phyloP scores from a whole-genome alignment of 2,797 vertebrate genomes.

The Rhynchotus rufescens region DNA sequence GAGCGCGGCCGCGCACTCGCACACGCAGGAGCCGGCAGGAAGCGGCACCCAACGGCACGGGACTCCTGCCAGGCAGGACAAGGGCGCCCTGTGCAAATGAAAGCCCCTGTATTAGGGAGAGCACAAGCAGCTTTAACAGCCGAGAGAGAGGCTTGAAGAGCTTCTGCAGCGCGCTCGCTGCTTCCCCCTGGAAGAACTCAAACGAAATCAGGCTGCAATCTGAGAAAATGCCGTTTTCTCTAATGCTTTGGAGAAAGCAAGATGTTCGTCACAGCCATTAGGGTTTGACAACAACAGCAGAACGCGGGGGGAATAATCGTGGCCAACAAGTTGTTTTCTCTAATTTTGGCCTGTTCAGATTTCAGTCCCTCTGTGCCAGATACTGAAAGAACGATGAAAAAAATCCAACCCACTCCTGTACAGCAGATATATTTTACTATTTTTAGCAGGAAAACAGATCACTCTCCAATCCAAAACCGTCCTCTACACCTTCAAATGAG shows the following conservation, averaged over 20 bases:
- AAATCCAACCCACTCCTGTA: not conserved
- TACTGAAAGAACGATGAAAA: not conserved
- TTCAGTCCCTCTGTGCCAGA: not conserved
- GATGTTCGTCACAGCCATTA: not conserved
- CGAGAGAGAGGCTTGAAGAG: not conserved
- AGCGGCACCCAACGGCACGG: not conserved
- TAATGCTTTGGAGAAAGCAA: not conserved
- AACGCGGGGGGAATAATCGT: not conserved
- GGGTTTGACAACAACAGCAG: not conserved
- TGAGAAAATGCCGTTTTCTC: not conserved
- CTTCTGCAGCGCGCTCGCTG: not conserved
- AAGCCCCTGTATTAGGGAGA: constrained; percentile 28
- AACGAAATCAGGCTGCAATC: not conserved
- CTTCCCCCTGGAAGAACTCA: not conserved
- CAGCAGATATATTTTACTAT: not conserved
- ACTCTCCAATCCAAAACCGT: not conserved
- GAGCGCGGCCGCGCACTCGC: not conserved
- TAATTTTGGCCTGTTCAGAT: not conserved
- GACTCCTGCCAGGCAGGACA: constrained; percentile 51
- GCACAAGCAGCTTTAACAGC: constrained; percentile 9
- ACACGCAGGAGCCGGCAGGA: not conserved
- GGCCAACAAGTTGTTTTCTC: not conserved
- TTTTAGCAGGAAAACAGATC: not conserved
- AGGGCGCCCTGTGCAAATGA: constrained; percentile 41
- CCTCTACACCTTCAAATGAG: not conserved